Conservation (phyloP, 2,113 vertebrate genomes). For the Eleginops maclovinus region DNA sequence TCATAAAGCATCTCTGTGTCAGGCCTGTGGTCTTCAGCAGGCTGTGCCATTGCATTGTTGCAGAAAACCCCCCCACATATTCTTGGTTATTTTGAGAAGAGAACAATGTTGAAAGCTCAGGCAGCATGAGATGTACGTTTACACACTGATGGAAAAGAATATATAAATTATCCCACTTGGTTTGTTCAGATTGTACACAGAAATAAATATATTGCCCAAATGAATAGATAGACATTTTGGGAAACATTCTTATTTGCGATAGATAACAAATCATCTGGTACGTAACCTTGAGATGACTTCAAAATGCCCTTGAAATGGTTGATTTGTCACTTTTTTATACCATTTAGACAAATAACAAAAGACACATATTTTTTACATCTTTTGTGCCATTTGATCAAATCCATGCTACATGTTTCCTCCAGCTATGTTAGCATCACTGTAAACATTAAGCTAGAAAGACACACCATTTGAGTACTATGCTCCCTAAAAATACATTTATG, state of each 20-base stretch:
- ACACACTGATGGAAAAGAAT: conserved; percentile 5
- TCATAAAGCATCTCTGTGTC: conserved; percentile 62
- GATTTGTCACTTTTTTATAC: neutral
- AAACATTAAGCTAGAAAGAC: too few relatives aligned
- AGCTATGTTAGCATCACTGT: too few relatives aligned
- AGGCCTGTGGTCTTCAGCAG: conserved; percentile 42
- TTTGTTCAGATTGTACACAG: conserved; percentile 21
- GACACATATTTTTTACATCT: neutral
- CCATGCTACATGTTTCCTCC: too few relatives aligned
- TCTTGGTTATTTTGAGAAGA: conserved; percentile 16
- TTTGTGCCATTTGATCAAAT: neutral
- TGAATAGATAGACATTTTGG: conserved; percentile 2
- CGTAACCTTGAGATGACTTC: neutral
- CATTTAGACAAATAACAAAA: neutral
- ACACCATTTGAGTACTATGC: too few relatives aligned
- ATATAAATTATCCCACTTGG: neutral
- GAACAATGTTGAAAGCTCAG: conserved; percentile 25
- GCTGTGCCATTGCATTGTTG: conserved; percentile 25
- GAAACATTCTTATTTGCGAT: conserved; percentile 2
- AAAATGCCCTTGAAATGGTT: too few relatives aligned
- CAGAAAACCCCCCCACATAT: neutral
- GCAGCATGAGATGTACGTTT: conserved; percentile 17
- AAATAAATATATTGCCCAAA: conserved; percentile 7
- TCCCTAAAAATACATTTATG: too few relatives aligned
- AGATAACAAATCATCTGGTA: neutral